A percentile compares a stretch with the other conserved stretches of the same genome.
Evolutionary conservation across 2,113 vertebrate genomes (phyloP).

Genomic region (Phrynosoma platyrhinos): DNA sequence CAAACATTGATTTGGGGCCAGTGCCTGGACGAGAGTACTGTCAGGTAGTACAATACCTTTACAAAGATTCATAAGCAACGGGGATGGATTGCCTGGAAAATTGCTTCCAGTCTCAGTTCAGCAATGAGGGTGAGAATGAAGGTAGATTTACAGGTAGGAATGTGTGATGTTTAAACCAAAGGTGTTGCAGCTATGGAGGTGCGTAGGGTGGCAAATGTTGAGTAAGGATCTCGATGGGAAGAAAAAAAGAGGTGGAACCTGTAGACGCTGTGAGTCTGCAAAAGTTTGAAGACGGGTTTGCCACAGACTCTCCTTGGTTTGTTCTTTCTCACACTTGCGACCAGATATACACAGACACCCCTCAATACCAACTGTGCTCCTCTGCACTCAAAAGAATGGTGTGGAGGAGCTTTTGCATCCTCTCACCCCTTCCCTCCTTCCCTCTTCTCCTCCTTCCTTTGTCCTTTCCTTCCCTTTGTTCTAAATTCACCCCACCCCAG

Average conservation of each 20-base stretch:
- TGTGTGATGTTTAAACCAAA: too few relatives aligned
- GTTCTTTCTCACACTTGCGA: background rate
- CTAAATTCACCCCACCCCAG: background rate
- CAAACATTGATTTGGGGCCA: too few relatives aligned
- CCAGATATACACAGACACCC: background rate
- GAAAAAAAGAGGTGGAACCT: background rate
- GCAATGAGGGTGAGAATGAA: too few relatives aligned
- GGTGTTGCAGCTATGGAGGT: background rate
- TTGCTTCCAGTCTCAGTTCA: too few relatives aligned
- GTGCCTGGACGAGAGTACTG: too few relatives aligned
- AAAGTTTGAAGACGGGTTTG: background rate
- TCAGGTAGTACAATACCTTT: too few relatives aligned
- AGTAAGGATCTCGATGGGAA: too few relatives aligned
- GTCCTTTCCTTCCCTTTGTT: conserved; percentile 12
- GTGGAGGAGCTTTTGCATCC: background rate
- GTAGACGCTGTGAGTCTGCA: too few relatives aligned
- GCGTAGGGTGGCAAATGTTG: background rate
- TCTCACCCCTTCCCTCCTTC: background rate
- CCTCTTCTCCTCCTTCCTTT: background rate
- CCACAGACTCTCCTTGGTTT: background rate
- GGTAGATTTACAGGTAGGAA: too few relatives aligned
- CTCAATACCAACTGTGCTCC: background rate
- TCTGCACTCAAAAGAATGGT: too few relatives aligned
- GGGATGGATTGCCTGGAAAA: too few relatives aligned
- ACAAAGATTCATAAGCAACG: too few relatives aligned